Evolutionary conservation across 2,113 vertebrate species (phyloP), one percentile per base, ranked within the genome.

Genomic region (Corythoichthys intestinalis): DNA sequence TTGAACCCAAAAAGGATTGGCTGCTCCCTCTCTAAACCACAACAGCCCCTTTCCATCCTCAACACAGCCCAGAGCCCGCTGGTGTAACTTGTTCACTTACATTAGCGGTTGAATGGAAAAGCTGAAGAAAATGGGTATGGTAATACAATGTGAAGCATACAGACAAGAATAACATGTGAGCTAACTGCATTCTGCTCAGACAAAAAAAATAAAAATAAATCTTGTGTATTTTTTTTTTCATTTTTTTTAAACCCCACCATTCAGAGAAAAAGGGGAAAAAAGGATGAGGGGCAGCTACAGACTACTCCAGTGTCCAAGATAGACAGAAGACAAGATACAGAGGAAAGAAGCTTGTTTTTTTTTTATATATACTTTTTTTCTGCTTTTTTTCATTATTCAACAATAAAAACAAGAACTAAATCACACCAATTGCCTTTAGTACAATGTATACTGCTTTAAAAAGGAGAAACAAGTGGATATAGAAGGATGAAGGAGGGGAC

Each of bases 361-460:
- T 84, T 72, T 75, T 78, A 71, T 80, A 77, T 83, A 84, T 83
- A 20, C 10, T 41, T 84, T 79, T 80, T 75, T 67, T 76, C 57
- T 60, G 59, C 66, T 88, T 90, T 89, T 87, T 87, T 87, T 85
- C 86, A 89, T 90, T 89, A 89, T 91, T 90, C 86, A 91, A 91
- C 90, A 89, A 92, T 91, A 91, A 92, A 91, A 92, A 92, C 89
- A 93, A 83, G 81, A 92, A 92, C 90, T 91, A 92, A 93, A 92
- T 93, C 92, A 93, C 93, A 94, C 91, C 91, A 88, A 91, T 92
- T 90, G 92, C 90, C 91, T 92, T 93, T 93, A 93, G 91, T 93
- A 93, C 92, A 92, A 94, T 91, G 90, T 93, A 93, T 93, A 94
- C 90, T 91, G 90, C 91, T 92, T 92, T 89, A 88, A 92, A 91